A percentile compares a stretch with the other conserved stretches of the same genome.
Conservation (phyloP, 2,113 vertebrate species). For the Plecotus auritus region DNA sequence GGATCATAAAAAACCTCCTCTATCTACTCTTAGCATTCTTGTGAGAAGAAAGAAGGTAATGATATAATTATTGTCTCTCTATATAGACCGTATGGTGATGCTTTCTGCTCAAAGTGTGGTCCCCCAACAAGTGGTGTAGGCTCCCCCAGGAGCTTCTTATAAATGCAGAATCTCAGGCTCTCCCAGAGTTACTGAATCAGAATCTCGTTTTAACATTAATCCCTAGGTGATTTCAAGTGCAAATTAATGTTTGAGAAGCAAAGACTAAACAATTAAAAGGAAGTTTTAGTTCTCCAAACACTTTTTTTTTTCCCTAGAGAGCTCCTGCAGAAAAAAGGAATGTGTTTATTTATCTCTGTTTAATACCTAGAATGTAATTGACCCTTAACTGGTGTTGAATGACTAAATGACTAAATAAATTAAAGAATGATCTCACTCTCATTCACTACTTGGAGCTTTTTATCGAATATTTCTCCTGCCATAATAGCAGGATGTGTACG, state of each 20-base stretch:
- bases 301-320: background rate
- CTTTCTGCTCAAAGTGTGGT: background rate
- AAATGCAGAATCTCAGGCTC: background rate
- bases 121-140: fast-evolving
- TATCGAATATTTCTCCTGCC: background rate
- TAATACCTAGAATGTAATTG: background rate
- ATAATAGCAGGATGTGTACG: background rate
- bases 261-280: background rate
- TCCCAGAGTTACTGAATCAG: background rate
- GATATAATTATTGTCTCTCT: background rate
- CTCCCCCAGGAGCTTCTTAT: background rate
- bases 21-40: background rate
- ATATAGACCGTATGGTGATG: background rate
- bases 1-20: background rate
- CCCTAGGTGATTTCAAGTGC: background rate
- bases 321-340: background rate
- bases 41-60: background rate
- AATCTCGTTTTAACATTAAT: background rate
- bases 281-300: background rate
- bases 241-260: background rate
- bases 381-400: background rate
- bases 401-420: background rate
- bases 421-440: background rate
- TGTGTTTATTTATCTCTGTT: background rate
- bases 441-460: background rate